Conservation (phyloP, 2,113 vertebrate genomes). For the Strix uralensis region DNA sequence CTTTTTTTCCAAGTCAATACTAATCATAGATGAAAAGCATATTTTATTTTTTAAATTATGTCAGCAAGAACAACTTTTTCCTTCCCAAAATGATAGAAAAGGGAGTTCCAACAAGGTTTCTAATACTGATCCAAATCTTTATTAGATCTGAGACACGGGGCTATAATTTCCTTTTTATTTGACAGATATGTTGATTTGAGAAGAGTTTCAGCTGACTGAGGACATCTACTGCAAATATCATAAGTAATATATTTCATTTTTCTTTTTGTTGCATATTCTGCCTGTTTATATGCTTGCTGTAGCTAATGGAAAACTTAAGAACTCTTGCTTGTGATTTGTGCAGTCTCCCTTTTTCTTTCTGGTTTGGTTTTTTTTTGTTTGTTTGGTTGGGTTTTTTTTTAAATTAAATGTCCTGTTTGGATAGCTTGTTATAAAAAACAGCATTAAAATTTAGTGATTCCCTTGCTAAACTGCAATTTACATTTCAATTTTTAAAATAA, state of each 20-base stretch:
- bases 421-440: not conserved
- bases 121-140: not conserved
- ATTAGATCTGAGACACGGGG: not conserved
- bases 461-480: not conserved
- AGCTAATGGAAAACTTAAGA: not conserved
- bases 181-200: not conserved
- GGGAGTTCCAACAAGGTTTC: not conserved
- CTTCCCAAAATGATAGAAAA: not conserved
- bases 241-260: not conserved
- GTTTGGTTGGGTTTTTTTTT: not conserved
- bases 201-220: not conserved
- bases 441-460: not conserved
- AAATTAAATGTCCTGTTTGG: not conserved
- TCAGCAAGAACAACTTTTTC: not conserved
- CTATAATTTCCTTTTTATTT: not conserved
- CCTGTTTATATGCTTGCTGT: not conserved
- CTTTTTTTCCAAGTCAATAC: not conserved
- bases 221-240: not conserved
- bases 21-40: not conserved
- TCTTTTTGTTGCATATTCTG: not conserved
- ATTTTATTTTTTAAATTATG: not conserved
- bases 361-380: not conserved
- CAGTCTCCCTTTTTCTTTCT: not conserved
- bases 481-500: not conserved
- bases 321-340: not conserved